Percentiles rank a stretch among this genome's conserved stretches.
Evolutionary conservation across 2,113 vertebrate species (phyloP).

Genomic region (Lepus europaeus): DNA sequence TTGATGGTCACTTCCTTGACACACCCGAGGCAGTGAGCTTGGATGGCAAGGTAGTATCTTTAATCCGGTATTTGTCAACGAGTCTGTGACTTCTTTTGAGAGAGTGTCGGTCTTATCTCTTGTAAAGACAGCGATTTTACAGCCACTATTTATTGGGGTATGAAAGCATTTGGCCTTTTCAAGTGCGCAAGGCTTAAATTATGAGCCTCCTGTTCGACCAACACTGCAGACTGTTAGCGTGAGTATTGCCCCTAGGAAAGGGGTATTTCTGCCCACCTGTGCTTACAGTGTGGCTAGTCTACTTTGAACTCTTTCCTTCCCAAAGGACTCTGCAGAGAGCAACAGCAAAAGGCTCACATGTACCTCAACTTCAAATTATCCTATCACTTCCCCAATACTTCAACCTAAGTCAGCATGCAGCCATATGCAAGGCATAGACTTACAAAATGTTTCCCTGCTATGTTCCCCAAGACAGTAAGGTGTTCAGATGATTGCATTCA

Average conservation of each 20-base stretch:
- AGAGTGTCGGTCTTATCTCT: neutral
- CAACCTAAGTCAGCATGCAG: neutral
- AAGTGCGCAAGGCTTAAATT: neutral
- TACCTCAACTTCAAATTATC: neutral
- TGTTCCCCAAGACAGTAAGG: neutral
- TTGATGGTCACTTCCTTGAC: neutral
- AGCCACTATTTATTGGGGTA: neutral
- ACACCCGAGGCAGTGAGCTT: neutral
- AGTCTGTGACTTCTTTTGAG: neutral
- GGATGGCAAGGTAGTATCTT: neutral
- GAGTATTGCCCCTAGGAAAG: neutral
- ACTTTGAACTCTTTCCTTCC: neutral
- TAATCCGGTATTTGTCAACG: slow-evolving; percentile 25
- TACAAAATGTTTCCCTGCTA: neutral
- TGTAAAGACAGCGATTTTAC: neutral
- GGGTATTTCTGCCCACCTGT: neutral
- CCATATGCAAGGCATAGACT: neutral
- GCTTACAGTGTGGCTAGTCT: neutral
- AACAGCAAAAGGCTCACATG: neutral
- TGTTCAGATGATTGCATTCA: neutral
- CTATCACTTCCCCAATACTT: neutral
- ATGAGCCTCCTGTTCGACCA: neutral
- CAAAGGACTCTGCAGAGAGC: neutral
- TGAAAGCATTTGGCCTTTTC: slow-evolving; percentile 18
- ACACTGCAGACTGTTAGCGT: neutral